These are phyloP conservation scores for Henricia sp. DNA, from an alignment of 53 echinoderm and acorn worm genomes.

Conservation along the genomic window DNA sequence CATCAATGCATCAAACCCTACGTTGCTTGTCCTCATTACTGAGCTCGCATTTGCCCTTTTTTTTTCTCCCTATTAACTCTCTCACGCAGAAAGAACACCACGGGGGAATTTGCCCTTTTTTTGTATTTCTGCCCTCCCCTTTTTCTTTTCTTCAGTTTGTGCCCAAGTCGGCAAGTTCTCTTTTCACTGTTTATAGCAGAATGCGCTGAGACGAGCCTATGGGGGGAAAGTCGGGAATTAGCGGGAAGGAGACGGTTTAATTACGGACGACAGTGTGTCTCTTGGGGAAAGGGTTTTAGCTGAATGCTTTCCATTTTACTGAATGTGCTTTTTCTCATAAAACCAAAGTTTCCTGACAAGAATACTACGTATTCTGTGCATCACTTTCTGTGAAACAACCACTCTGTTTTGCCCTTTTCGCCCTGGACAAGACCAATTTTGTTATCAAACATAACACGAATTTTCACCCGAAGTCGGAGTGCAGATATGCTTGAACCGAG, in stretches of 20 bases:
- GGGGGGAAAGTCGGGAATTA: neutral
- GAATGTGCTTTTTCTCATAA: no score
- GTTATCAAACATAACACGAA: no score
- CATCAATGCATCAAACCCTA: constrained; percentile 23
- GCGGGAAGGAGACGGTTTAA: neutral
- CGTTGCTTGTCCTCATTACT: neutral
- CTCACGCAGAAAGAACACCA: neutral
- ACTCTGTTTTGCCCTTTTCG: no score
- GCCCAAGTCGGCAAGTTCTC: neutral
- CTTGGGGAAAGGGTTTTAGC: neutral
- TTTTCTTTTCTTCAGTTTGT: no score
- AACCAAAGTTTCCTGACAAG: no score
- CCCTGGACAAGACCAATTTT: no score
- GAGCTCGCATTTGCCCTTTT: neutral
- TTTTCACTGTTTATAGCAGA: neutral
- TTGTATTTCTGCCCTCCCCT: neutral
- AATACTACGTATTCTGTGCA: no score
- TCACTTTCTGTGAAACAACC: no score
- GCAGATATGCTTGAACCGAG: no score
- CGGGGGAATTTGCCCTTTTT: constrained; percentile 3
- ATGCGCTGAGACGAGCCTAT: neutral
- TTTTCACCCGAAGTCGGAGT: no score
- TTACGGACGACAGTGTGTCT: neutral
- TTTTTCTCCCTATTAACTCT: neutral
- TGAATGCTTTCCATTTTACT: no score